These are phyloP conservation scores for Macaca fascicularis DNA, from an alignment of 2,113 vertebrate species.

Conservation along the genomic window DNA sequence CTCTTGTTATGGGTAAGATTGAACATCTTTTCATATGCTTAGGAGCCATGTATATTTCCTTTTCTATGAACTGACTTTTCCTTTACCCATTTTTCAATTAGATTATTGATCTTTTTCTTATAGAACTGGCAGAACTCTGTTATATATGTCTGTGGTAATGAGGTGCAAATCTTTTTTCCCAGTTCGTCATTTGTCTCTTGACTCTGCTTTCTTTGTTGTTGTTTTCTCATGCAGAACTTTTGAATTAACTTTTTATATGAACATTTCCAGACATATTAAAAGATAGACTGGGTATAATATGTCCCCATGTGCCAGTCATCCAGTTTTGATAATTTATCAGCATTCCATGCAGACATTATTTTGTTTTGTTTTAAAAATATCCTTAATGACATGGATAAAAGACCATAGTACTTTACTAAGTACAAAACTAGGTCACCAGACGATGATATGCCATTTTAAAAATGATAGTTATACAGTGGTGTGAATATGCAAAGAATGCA, in stretches of 20 bases:
- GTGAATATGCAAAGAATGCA: not conserved
- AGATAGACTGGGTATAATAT: not conserved
- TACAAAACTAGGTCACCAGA: not conserved
- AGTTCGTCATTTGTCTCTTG: not conserved
- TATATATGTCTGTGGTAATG: not conserved
- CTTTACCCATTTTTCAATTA: not conserved
- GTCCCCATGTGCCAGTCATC: not conserved
- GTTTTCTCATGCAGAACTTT: not conserved
- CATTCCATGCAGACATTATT: not conserved
- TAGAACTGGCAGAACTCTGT: not conserved
- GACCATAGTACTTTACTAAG: not conserved
- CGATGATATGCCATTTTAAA: not conserved
- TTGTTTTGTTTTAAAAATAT: not conserved
- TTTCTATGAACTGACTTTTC: constrained; percentile 16
- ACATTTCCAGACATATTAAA: not conserved
- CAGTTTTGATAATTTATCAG: not conserved
- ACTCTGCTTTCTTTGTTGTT: not conserved
- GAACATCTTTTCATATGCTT: constrained; percentile 17
- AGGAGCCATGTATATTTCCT: constrained; percentile 28
- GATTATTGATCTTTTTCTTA: not conserved
- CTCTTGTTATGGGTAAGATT: not conserved
- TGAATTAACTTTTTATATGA: not conserved
- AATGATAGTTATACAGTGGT: not conserved
- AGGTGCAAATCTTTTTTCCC: not conserved
- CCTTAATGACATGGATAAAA: not conserved